Conservation (phyloP, 2,888 invertebrate genomes). For the Lutraria lutraria region DNA sequence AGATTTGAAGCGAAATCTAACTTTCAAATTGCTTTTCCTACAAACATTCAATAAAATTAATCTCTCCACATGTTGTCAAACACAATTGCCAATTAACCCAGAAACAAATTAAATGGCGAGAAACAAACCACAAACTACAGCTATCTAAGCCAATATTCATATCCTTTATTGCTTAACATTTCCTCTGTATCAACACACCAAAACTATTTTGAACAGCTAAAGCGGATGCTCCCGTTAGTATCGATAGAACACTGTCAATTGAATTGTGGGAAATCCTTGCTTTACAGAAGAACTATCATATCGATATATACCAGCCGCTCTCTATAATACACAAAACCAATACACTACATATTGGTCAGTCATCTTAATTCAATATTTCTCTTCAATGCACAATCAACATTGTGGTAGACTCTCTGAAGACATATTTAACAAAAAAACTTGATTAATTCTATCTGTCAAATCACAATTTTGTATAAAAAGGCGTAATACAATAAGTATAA, state of each 20-base stretch:
- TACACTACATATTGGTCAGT: constrained; percentile 8
- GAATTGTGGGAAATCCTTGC: background rate
- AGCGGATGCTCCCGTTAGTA: background rate
- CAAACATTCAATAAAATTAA: background rate
- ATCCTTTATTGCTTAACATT: background rate
- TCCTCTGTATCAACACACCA: background rate
- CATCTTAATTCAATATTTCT: background rate
- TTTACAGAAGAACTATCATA: background rate
- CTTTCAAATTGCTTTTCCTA: background rate
- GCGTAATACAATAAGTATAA: too few relatives aligned
- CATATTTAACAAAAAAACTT: too few relatives aligned
- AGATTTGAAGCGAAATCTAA: background rate
- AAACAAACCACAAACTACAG: background rate
- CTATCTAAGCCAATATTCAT: constrained; percentile 5
- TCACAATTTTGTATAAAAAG: too few relatives aligned
- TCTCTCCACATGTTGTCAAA: background rate
- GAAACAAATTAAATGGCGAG: background rate
- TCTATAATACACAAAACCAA: background rate
- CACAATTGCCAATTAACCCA: background rate
- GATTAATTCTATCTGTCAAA: too few relatives aligned
- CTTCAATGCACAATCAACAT: background rate
- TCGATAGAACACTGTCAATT: background rate
- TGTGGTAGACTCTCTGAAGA: background rate
- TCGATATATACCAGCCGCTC: background rate
- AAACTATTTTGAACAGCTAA: background rate